phyloP scores from a whole-genome alignment of 2,797 vertebrate genomes.

The Alectoris magna region DNA sequence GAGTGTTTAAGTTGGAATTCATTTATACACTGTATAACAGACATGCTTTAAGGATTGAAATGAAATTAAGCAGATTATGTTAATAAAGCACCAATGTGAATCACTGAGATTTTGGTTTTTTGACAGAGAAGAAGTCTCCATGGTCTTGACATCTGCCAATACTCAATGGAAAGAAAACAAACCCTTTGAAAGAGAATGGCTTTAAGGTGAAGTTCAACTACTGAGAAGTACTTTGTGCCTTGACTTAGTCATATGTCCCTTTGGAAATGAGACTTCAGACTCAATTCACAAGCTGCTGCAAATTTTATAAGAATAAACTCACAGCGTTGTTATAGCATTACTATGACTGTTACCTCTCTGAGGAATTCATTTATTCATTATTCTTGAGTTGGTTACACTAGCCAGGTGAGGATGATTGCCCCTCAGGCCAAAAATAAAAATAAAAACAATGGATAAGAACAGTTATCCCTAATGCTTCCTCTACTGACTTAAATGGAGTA shows the following conservation, averaged over 20 bases:
- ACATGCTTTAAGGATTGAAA: not conserved
- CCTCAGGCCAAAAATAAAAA: not conserved
- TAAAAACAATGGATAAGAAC: not conserved
- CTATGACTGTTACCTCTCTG: not conserved
- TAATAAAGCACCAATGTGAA: not conserved
- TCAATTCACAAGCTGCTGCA: not conserved
- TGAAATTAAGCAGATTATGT: not conserved
- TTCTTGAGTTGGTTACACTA: not conserved
- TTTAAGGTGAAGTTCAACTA: not conserved
- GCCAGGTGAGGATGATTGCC: not conserved
- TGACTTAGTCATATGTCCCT: not conserved
- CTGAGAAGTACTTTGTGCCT: not conserved
- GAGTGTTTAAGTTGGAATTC: not conserved
- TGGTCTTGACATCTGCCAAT: not conserved
- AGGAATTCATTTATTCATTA: not conserved
- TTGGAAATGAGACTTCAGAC: not conserved
- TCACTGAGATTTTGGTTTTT: not conserved
- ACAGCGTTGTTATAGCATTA: not conserved
- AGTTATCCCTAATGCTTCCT: not conserved
- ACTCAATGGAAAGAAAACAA: not conserved
- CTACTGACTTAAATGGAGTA: not conserved
- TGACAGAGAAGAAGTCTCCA: not conserved
- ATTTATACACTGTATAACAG: not conserved
- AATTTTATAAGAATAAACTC: not conserved
- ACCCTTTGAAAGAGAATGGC: not conserved